These are phyloP conservation scores for Lochmaea capreae DNA, from an alignment of 2,888 invertebrate genomes.

Conservation along the genomic window DNA sequence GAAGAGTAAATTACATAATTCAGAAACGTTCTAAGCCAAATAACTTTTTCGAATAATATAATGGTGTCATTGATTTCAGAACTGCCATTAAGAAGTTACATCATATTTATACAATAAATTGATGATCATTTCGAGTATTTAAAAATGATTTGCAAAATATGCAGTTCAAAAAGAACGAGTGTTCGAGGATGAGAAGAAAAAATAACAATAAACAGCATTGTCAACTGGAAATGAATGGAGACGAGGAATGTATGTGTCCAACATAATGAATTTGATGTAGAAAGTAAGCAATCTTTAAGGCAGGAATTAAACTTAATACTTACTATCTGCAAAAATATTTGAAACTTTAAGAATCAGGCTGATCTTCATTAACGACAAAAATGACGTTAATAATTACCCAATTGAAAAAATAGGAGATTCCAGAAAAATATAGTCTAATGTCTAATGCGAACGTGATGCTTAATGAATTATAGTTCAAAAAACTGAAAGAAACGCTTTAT, in stretches of 20 bases:
- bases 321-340: too few species aligned
- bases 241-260: not conserved
- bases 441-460: too few species aligned
- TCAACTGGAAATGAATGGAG: not conserved
- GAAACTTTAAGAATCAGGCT: too few species aligned
- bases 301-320: too few species aligned
- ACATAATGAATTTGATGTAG: not conserved
- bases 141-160: not conserved
- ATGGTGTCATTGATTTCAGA: not conserved
- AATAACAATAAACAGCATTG: not conserved
- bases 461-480: too few species aligned
- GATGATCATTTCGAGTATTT: not conserved
- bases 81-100: not conserved
- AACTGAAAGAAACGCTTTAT: too few species aligned
- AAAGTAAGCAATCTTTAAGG: too few species aligned
- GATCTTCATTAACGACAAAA: too few species aligned
- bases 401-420: too few species aligned
- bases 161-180: not conserved
- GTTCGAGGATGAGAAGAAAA: not conserved
- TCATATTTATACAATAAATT: not conserved
- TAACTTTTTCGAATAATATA: not conserved
- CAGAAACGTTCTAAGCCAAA: not conserved
- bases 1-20: constrained; percentile 2
- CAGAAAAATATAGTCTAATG: too few species aligned
- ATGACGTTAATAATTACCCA: too few species aligned